phyloP scores from a whole-genome alignment of 2,797 vertebrate species.

The Danio jaintianensis region DNA sequence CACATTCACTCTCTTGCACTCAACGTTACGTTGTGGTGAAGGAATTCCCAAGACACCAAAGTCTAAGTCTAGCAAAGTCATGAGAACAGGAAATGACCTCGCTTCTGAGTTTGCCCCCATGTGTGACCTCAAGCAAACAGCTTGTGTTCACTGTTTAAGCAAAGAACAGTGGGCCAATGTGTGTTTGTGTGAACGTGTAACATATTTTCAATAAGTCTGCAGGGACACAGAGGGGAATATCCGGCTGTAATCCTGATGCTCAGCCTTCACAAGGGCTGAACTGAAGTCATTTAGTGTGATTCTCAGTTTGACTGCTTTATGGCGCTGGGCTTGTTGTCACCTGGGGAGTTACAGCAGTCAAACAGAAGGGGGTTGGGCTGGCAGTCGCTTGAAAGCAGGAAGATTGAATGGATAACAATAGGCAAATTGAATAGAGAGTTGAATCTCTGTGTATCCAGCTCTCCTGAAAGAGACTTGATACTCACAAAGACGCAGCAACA shows the following conservation, averaged over 20 bases:
- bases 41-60: conserved; percentile 22
- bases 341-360: conserved; percentile 14
- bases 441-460: conserved; percentile 23
- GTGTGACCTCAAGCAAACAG: conserved; percentile 51
- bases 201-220: conserved; percentile 29
- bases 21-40: conserved; percentile 38
- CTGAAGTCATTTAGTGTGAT: conserved; percentile 19
- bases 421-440: conserved; percentile 23
- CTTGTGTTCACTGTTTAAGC: conserved; percentile 42
- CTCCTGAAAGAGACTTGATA: neutral
- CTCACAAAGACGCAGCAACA: conserved; percentile 14
- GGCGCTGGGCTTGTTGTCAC: conserved; percentile 35
- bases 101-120: conserved; percentile 41
- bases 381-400: neutral
- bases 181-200: conserved; percentile 42
- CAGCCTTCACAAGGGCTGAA: conserved; percentile 3
- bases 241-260: conserved; percentile 32
- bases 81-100: conserved; percentile 63
- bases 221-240: conserved; percentile 45
- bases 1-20: neutral
- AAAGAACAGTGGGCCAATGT: conserved; percentile 49
- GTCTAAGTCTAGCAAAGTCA: conserved; percentile 53
- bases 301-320: conserved; percentile 45
- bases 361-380: conserved; percentile 16
- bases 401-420: conserved; percentile 30